Evolutionary conservation across 2,888 invertebrate genomes (phyloP), one percentile per base, ranked within the genome.

Genomic region (Frankliniella intonsa): DNA sequence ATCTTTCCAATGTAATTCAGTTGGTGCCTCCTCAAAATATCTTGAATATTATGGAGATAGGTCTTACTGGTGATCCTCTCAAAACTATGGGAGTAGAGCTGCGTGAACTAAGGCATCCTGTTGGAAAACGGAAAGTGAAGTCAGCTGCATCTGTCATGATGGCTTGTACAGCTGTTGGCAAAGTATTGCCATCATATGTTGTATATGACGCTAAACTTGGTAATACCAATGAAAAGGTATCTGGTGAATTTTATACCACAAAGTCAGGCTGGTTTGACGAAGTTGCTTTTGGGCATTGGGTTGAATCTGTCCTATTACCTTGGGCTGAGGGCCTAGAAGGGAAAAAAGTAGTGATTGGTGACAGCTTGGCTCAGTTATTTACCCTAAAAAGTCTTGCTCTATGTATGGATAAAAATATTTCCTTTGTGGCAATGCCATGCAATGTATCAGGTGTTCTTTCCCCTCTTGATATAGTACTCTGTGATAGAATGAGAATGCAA

Each of bases 351-450:
- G 8, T 76, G 10, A 25, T 76, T 2, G 69, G 69, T 9, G 69
- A 76, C 25, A 76, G 25, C 12, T 76, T 76, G 12, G 69, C 69
- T 22, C 22, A 76, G 25, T 25, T 76, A 12, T 76, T 76, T 22
- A 76, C 69, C 5, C 10, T 76, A 0, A 76, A 76, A 22, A 25
- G 22, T 22, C 25, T 76, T 7, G 69, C 69, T 25, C 69, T 22
- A 12, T 76, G 69, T 76, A 22, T 25, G 25, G 69, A 76, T 22
- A 76, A 76, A 25, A 76, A 76, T 12, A 76, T 76, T 12, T 25
- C 69, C 9, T 76, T 76, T 76, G 69, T 76, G 5, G 25, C 22
- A 22, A 76, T 76, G 69, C 69, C 69, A 25, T 76, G 69, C 69
- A 25, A 76, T 25, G 25, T 76, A 25, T 76, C 69, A 8, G 25